Conservation (phyloP, 1,140 invertebrate species). For the Eciton burchellii region DNA sequence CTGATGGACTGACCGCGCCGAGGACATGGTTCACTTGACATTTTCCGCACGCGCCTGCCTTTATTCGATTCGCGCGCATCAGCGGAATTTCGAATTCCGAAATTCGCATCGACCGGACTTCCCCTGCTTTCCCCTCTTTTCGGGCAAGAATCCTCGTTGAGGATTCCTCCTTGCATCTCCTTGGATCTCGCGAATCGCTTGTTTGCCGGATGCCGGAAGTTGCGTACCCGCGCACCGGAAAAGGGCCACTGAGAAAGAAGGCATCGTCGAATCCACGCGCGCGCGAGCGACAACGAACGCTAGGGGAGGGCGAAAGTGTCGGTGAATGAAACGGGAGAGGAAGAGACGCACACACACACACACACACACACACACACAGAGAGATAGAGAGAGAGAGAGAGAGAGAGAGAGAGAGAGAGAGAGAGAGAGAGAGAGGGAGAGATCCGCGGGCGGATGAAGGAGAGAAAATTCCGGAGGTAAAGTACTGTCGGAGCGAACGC, state of each 20-base stretch:
- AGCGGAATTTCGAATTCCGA: slow-evolving; percentile 41
- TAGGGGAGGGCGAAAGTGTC: slow-evolving; percentile 14
- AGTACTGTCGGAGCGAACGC: slow-evolving; percentile 70
- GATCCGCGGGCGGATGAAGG: neutral
- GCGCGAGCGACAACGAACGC: slow-evolving; percentile 46
- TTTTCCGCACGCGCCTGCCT: slow-evolving; percentile 45
- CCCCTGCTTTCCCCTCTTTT: neutral
- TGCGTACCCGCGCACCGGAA: neutral
- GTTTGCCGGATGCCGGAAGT: no score
- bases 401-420: slow-evolving; percentile 30
- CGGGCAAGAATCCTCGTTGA: neutral
- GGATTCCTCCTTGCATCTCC: no score
- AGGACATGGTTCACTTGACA: slow-evolving; percentile 32
- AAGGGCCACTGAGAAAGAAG: neutral
- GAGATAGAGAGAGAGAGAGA: neutral
- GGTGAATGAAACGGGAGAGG: slow-evolving; percentile 30
- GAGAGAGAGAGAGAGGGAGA: slow-evolving; percentile 25
- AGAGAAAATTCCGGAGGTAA: slow-evolving; percentile 63
- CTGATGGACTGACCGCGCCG: slow-evolving; percentile 46
- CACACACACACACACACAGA: no score
- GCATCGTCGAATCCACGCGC: neutral
- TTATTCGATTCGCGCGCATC: slow-evolving; percentile 42
- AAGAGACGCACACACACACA: no score
- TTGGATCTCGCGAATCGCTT: no score
- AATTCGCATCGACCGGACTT: neutral